phyloP scores from a whole-genome alignment of 2,113 vertebrate genomes.

The Petromus typicus region DNA sequence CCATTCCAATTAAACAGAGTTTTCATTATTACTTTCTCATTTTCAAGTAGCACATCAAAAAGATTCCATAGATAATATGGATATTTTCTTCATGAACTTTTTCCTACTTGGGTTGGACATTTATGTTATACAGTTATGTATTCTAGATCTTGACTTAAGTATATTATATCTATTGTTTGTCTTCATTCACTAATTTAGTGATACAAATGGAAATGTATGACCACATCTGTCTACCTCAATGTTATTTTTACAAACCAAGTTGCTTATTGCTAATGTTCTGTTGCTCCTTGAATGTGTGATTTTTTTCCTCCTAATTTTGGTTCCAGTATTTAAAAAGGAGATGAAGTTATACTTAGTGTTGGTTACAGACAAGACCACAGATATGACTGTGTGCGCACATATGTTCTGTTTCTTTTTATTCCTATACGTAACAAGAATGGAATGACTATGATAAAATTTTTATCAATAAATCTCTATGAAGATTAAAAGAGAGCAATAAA shows the following conservation, averaged over 20 bases:
- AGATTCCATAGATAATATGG: not conserved
- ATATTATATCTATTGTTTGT: not conserved
- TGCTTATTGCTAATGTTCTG: constrained; percentile 59
- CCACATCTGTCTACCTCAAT: constrained; percentile 38
- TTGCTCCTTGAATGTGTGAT: not conserved
- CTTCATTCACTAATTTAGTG: constrained; percentile 34
- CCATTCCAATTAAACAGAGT: not conserved
- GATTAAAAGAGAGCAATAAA: not conserved
- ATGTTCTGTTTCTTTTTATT: not conserved
- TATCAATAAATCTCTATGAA: not conserved
- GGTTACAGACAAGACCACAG: not conserved
- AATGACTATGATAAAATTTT: not conserved
- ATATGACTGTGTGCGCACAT: not conserved
- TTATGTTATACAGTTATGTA: not conserved
- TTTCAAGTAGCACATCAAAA: not conserved
- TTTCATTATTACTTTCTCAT: not conserved
- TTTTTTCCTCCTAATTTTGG: constrained; percentile 26
- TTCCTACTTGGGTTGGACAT: not conserved
- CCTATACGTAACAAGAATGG: not conserved
- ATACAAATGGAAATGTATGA: constrained; percentile 65
- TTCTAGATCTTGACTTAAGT: not conserved
- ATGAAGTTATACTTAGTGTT: constrained; percentile 47
- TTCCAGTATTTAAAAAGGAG: constrained; percentile 54
- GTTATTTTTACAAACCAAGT: constrained; percentile 26
- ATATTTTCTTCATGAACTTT: not conserved